Conservation (phyloP, 2,797 vertebrate species). For the Rhinella marina region DNA sequence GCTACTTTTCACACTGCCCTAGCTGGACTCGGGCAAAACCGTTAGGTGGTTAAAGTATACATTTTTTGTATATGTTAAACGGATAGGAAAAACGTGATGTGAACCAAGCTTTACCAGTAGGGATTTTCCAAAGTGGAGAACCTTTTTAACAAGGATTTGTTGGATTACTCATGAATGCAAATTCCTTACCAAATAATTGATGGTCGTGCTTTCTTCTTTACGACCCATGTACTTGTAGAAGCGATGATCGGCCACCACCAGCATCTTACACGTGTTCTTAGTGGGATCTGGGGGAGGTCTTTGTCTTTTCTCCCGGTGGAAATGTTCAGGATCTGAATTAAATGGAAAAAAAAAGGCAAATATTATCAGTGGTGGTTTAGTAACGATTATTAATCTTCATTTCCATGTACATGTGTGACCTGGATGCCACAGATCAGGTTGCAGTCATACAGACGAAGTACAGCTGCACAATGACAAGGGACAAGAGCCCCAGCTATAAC, state of each 20-base stretch:
- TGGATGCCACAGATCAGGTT: no score
- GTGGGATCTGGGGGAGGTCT: constrained; percentile 73
- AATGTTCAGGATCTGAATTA: constrained; percentile 68
- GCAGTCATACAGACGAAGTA: no score
- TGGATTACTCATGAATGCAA: not conserved
- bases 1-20: no score
- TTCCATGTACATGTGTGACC: no score
- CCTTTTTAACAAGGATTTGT: not conserved
- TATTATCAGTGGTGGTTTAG: not conserved
- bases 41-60: no score
- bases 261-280: constrained; percentile 91
- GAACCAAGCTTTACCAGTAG: no score
- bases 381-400: not conserved
- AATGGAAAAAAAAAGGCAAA: not conserved
- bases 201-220: constrained; percentile 92
- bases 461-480: no score
- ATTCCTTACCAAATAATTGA: constrained; percentile 93
- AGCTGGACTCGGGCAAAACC: no score
- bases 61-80: no score
- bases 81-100: no score
- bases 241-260: constrained; percentile 96
- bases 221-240: constrained; percentile 95
- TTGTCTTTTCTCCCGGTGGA: constrained; percentile 80
- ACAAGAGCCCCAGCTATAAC: no score
- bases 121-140: not conserved